A percentile compares a stretch with the other conserved stretches of the same genome.
Conservation (phyloP, 1,140 invertebrate genomes). For the Drosophila ohnishii region DNA sequence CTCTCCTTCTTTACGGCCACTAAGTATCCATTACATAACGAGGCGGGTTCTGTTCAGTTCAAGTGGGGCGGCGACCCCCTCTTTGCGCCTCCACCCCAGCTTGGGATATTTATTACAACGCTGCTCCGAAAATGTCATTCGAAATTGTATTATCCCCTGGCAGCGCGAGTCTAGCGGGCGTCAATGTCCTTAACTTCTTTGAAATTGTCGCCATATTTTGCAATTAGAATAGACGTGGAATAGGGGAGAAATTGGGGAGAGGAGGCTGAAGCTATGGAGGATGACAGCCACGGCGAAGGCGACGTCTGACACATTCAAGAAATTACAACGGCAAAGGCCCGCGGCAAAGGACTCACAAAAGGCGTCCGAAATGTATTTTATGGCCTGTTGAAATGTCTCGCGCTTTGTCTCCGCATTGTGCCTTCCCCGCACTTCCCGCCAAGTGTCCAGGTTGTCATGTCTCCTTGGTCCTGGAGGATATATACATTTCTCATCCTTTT, state of each 20-base stretch:
- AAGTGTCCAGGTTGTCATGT: constrained; percentile 52
- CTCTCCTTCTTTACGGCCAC: constrained; percentile 40
- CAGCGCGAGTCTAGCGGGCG: constrained; percentile 41
- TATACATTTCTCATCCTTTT: constrained; percentile 7
- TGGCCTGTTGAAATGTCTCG: constrained; percentile 74
- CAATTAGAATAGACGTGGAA: constrained; percentile 65
- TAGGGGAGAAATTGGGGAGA: constrained; percentile 3
- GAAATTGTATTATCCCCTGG: constrained; percentile 80
- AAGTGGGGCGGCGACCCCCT: constrained; percentile 32
- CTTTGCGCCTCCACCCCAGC: neutral
- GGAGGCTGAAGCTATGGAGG: constrained; percentile 7
- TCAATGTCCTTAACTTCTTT: constrained; percentile 77
- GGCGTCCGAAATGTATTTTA: constrained; percentile 75
- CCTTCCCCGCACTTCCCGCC: neutral
- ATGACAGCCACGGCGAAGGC: constrained; percentile 25
- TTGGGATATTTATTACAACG: constrained; percentile 57
- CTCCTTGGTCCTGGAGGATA: constrained; percentile 4
- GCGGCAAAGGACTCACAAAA: constrained; percentile 53
- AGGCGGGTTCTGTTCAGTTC: constrained; percentile 36
- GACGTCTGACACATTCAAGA: constrained; percentile 74
- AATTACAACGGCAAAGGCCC: constrained; percentile 73
- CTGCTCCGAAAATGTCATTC: constrained; percentile 63
- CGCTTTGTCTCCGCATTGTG: constrained; percentile 39
- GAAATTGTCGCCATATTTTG: constrained; percentile 79
- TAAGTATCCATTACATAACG: constrained; percentile 65